phyloP scores from a whole-genome alignment of 2,797 vertebrate genomes.

The Paratrypauchen microcephalus region DNA sequence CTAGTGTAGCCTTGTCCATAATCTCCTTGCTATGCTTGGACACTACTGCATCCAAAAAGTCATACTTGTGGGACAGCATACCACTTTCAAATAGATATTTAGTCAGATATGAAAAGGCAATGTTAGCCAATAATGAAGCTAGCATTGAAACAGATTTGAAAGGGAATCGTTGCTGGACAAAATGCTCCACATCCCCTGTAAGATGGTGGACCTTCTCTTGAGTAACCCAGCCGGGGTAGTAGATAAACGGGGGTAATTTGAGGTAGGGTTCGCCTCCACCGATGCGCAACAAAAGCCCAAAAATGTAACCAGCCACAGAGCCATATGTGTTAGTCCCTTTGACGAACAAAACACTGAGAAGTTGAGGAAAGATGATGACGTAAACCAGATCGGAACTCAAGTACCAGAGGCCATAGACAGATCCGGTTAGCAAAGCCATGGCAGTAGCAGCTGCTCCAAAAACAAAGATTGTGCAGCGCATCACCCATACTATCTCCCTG shows the following conservation, averaged over 20 bases:
- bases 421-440: slow-evolving; percentile 92
- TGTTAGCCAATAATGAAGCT: slow-evolving; percentile 88
- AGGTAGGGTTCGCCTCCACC: slow-evolving; percentile 95
- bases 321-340: slow-evolving; percentile 97
- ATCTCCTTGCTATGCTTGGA: slow-evolving; percentile 93
- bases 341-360: slow-evolving; percentile 91
- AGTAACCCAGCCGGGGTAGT: slow-evolving; percentile 88
- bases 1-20: slow-evolving; percentile 95
- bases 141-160: slow-evolving; percentile 94
- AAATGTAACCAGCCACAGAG: slow-evolving; percentile 88
- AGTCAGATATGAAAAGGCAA: slow-evolving; percentile 85
- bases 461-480: slow-evolving; percentile 91
- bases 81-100: slow-evolving; percentile 97
- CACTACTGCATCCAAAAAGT: slow-evolving; percentile 92
- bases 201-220: slow-evolving; percentile 76
- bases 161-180: slow-evolving; percentile 90
- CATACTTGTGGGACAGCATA: slow-evolving; percentile 87
- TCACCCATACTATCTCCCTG: slow-evolving; percentile 93
- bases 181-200: slow-evolving; percentile 70
- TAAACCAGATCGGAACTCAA: slow-evolving; percentile 97
- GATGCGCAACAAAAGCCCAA: slow-evolving; percentile 89
- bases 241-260: slow-evolving; percentile 90
- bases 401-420: slow-evolving; percentile 96
- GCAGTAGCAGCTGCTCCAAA: slow-evolving; percentile 93
- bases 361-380: slow-evolving; percentile 97